A percentile compares a stretch with the other conserved stretches of the same genome.
Conservation (phyloP, 37 sponge, comb jelly and placozoan genomes). For the Oopsacas minuta region DNA sequence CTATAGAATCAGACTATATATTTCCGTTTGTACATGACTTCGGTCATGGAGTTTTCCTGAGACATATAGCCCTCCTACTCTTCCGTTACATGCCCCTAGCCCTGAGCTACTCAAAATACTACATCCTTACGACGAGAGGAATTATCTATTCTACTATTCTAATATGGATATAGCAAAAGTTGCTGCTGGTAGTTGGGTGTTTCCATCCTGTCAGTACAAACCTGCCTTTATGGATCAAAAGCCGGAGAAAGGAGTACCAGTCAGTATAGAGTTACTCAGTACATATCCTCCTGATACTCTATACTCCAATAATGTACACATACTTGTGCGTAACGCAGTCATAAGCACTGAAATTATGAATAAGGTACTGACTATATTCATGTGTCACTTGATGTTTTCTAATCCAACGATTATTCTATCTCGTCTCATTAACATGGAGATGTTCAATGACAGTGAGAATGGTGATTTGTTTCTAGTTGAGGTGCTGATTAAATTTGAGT, state of each 20-base stretch:
- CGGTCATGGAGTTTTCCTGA: neutral
- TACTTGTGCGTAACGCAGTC: neutral
- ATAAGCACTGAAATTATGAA: neutral
- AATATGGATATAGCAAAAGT: neutral
- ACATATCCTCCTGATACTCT: neutral
- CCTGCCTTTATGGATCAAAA: neutral
- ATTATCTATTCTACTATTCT: neutral
- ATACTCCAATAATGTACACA: neutral
- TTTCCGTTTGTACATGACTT: neutral
- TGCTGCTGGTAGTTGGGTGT: neutral
- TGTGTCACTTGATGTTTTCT: neutral
- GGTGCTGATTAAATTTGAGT: neutral
- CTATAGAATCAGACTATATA: neutral
- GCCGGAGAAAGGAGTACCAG: neutral
- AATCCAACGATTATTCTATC: neutral
- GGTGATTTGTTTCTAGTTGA: neutral
- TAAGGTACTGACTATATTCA: neutral
- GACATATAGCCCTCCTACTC: neutral
- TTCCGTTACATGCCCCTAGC: neutral
- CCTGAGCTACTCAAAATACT: neutral
- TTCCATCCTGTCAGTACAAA: neutral
- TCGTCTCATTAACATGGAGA: neutral
- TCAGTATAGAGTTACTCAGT: neutral
- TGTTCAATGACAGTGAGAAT: neutral
- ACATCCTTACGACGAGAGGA: neutral